These are phyloP conservation scores for Anthopleura xanthogrammica DNA, from an alignment of 92 coral and sea anemone species.

Conservation along the genomic window DNA sequence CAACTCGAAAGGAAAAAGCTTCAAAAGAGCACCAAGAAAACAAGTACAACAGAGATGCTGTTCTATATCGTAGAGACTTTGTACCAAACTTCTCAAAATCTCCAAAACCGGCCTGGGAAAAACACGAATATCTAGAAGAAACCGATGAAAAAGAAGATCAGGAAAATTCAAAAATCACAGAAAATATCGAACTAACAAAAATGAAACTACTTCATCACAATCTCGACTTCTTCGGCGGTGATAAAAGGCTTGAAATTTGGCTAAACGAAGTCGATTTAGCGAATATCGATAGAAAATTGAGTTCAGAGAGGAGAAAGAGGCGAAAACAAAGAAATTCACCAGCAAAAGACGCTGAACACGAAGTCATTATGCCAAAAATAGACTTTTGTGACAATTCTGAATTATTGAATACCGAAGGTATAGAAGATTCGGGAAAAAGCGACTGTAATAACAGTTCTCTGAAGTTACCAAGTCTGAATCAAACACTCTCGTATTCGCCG, in stretches of 20 bases:
- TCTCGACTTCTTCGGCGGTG: constrained; percentile 5
- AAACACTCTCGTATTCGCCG: not conserved
- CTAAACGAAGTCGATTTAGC: constrained; percentile 21
- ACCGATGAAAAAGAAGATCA: not conserved
- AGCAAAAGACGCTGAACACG: not conserved
- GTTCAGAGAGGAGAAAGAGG: constrained; percentile 11
- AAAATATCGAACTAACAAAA: constrained; percentile 6
- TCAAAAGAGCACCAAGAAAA: constrained; percentile 1
- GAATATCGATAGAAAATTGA: constrained; percentile 18
- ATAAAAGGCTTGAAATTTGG: constrained; percentile 33
- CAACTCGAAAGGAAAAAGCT: not conserved
- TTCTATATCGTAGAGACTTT: constrained; percentile 27
- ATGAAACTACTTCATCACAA: constrained; percentile 17
- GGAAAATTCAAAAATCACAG: not conserved
- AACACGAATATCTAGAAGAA: not conserved
- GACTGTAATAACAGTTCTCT: not conserved
- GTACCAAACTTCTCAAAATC: constrained; percentile 2
- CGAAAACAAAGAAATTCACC: not conserved
- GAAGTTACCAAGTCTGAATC: not conserved
- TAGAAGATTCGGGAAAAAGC: not conserved
- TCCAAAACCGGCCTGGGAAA: not conserved
- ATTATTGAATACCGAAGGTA: constrained; percentile 17
- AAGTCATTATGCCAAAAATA: not conserved
- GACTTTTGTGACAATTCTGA: not conserved
- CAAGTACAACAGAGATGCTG: constrained; percentile 14